Conservation (phyloP, 2,888 invertebrate species). For the Cryptophagus acutangulus region DNA sequence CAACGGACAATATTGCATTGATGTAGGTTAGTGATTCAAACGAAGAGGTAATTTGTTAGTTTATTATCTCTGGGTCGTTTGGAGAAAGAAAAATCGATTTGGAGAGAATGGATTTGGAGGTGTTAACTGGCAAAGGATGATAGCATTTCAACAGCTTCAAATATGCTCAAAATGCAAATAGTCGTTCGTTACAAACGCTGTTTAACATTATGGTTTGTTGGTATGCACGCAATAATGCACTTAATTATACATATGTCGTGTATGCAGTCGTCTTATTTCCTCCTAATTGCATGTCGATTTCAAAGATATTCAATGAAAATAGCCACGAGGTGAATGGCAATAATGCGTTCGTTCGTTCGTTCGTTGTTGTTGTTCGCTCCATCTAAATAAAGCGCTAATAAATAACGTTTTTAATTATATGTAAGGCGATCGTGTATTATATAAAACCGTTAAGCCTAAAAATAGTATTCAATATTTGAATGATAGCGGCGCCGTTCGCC, state of each 20-base stretch:
- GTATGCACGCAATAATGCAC: constrained; percentile 36
- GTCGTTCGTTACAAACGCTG: constrained; percentile 20
- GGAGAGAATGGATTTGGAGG: too few relatives aligned
- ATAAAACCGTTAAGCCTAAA: too few relatives aligned
- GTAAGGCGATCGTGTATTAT: too few relatives aligned
- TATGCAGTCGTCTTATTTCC: constrained; percentile 39
- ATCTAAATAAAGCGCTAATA: constrained; percentile 29
- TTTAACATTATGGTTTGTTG: constrained; percentile 26
- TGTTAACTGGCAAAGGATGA: background rate
- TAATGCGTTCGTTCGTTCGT: constrained; percentile 24
- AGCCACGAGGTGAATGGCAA: constrained; percentile 24
- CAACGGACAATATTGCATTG: too few relatives aligned
- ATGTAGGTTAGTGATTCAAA: too few relatives aligned
- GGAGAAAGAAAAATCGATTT: too few relatives aligned
- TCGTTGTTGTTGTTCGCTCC: too few relatives aligned
- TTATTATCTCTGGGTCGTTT: too few relatives aligned
- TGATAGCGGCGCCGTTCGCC: too few relatives aligned
- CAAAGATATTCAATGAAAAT: constrained; percentile 32
- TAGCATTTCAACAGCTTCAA: constrained; percentile 12
- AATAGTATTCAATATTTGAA: too few relatives aligned
- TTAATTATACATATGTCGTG: constrained; percentile 38
- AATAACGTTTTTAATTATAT: constrained; percentile 27
- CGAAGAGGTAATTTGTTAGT: too few relatives aligned
- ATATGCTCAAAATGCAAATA: constrained; percentile 24
- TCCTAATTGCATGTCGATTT: constrained; percentile 40